Evolutionary conservation across 2,888 invertebrate species (phyloP).

Genomic region (Drosophila conformis): DNA sequence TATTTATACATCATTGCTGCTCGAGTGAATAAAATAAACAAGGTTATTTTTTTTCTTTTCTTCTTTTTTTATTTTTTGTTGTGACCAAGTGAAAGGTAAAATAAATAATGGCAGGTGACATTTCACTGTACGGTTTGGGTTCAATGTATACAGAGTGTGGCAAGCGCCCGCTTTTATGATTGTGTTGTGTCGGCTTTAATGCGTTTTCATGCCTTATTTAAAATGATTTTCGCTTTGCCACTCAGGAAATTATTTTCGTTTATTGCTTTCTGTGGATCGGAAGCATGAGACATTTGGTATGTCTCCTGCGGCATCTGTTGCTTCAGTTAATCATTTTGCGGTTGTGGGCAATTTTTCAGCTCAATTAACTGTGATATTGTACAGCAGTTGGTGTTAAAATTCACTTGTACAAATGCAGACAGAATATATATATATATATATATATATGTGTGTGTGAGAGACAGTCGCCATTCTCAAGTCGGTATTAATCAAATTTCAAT

Average conservation of each 20-base stretch:
- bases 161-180: conserved; percentile 4
- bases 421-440: no score
- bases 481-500: conserved; percentile 38
- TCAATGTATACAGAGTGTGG: neutral
- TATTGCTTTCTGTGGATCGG: conserved; percentile 53
- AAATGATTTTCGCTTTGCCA: conserved; percentile 72
- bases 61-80: conserved; percentile 13
- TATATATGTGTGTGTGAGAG: neutral
- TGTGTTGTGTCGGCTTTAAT: conserved; percentile 63
- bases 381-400: conserved; percentile 23
- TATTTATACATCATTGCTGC: conserved; percentile 28
- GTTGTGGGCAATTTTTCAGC: conserved; percentile 46
- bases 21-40: conserved; percentile 57
- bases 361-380: conserved; percentile 53
- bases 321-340: conserved; percentile 52
- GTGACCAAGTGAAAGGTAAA: conserved; percentile 27
- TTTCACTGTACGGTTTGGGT: conserved; percentile 23
- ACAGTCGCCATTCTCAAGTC: conserved; percentile 2
- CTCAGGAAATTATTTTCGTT: conserved; percentile 66
- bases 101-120: conserved; percentile 64
- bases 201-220: conserved; percentile 77
- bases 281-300: conserved; percentile 23
- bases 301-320: conserved; percentile 59
- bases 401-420: conserved; percentile 7
- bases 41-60: conserved; percentile 6